Evolutionary conservation across 2,113 vertebrate genomes (phyloP).

Genomic region (Amblyopsis rosae): DNA sequence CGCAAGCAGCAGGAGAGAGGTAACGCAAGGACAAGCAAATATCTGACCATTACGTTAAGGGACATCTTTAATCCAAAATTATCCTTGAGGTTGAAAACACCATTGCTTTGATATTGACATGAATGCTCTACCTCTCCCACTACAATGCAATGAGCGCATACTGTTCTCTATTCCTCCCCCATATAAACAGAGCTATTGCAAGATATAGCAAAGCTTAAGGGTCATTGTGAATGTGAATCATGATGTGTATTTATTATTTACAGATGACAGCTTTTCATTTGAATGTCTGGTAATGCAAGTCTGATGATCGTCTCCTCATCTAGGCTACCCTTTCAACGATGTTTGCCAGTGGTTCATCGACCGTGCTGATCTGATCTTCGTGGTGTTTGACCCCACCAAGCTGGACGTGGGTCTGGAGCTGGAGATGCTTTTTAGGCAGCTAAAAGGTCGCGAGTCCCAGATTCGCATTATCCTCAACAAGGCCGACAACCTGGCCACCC

Average conservation of each 20-base stretch:
- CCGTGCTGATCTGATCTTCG: conserved; percentile 94
- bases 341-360: conserved; percentile 99
- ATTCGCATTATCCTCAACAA: conserved; percentile 98
- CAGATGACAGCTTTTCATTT: too few relatives aligned
- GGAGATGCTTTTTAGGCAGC: conserved; percentile 93
- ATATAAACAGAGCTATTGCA: too few relatives aligned
- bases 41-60: background rate
- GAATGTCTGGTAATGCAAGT: too few relatives aligned
- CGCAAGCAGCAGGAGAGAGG: conserved; percentile 99
- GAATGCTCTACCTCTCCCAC: too few relatives aligned
- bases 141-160: too few relatives aligned
- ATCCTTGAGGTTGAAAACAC: background rate
- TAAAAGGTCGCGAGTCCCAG: conserved; percentile 97
- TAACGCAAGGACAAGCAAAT: conserved; percentile 42
- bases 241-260: too few relatives aligned
- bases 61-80: background rate
- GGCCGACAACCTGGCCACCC: conserved; percentile 90
- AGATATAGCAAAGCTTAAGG: too few relatives aligned
- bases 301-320: too few relatives aligned
- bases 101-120: too few relatives aligned
- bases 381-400: conserved; percentile 97
- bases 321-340: conserved; percentile 96
- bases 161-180: too few relatives aligned
- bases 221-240: too few relatives aligned
- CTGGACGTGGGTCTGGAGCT: conserved; percentile 93